Evolutionary conservation across 2,888 invertebrate genomes (phyloP), one percentile per base, ranked within the genome.

Genomic region (Ceraclea dissimilis): DNA sequence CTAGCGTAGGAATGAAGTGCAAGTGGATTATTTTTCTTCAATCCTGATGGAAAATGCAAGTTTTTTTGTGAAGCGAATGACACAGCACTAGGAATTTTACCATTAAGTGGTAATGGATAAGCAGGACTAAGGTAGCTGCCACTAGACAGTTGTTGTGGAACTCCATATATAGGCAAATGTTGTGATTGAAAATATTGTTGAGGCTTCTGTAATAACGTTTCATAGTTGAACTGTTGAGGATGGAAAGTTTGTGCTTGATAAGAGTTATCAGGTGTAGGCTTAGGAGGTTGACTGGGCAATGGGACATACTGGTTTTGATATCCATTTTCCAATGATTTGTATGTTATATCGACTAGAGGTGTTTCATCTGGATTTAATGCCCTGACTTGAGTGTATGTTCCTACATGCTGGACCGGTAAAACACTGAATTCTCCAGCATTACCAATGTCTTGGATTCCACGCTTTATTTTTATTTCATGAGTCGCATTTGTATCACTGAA

Each of bases 391-490:
- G 56, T 50, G 21, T 49, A 57, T 19, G 53, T 56, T 2, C 43
- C 43, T 10, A 58, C n/a, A 31, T 59, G 52, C 33, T 62, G 62
- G 18, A 54, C 16, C 1, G 62, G 60, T 16, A 56, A 19, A 2
- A 54, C 20, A 20, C 44, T 54, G 49, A 59, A 59, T 22, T 49
- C 54, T 2, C 21, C 18, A 26, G 51, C 53, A 51, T 61, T 53
- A 18, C 60, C 54, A n/a, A 60, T 17, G 16, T 56, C 44, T 31
- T 52, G 54, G 18, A 62, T 49, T n/a, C 56, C 56, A 13, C 60
- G 57, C 47, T 60, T 62, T 1, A 54, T 17, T 57, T 59, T 61
- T 17, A n/a, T 54, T 17, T 61, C 59, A 17, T 43, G 43, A 8
- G 57, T 54, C 10, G 39, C 52, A 43, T 54, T 57, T 10, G 54